Base-by-base conservation (phyloP, 64 coral and sea anemone genomes). In the Pocillopora damicornis region DNA sequence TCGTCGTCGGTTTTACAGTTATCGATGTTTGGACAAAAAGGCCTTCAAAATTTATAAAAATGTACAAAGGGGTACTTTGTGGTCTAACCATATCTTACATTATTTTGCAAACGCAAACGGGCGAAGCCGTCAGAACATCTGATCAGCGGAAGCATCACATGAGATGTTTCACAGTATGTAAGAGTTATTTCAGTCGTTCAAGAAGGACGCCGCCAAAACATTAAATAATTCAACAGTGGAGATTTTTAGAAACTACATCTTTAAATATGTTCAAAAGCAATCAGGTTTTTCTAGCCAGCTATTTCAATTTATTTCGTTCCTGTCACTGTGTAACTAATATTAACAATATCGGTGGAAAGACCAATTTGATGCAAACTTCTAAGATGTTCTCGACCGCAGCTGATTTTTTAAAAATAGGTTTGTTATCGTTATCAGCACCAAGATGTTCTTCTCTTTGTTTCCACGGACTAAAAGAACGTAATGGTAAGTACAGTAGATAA, bases 231-330 rank as follows among this genome's bases (percentile, higher is more conserved):
- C 42, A 51, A 3, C 25, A 11, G 20, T n/a, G 11, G 5, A 13
- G 15, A 18, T 57, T 51, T 63, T 34, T 63, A 4, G 34, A 13
- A 23, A 2, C 25, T 26, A 15, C 56, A 11, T 22, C 25, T 69
- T 66, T 71, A 30, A 59, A n/a, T 58, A 85, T 85, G 81, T 72
- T 85, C 8, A 71, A 72, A 56, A 14, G 63, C 45, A 85, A 73
- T 85, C 65, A 71, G 22, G 61, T 71, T 58, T 22, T 85, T 85
- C 35, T 85, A 23, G 58, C 13, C 17, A 85, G 81, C 35, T 85
- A 5, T 14, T 0, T 73, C 2, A 85, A 67, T 4, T 51, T 83
- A 34, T 83, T 63, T 63, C 63, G 80, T 18, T 56, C 63, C 42
- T 66, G 64, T 72, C 63, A 12, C 51, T 85, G 63, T 11, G 61